These are phyloP conservation scores for Lasiommata megera DNA, from an alignment of 2,888 invertebrate genomes.

Conservation along the genomic window DNA sequence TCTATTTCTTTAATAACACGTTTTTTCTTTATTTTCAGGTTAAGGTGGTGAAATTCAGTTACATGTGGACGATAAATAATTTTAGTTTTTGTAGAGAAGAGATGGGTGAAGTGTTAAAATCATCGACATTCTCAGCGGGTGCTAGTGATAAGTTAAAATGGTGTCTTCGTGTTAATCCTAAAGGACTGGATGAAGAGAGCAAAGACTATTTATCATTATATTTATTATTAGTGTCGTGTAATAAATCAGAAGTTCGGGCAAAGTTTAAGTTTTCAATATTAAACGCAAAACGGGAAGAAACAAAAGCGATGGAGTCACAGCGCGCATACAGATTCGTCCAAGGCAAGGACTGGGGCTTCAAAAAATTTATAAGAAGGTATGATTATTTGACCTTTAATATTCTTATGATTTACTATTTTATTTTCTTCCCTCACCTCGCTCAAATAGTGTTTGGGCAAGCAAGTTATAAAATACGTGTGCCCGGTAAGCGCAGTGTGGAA, in stretches of 20 bases:
- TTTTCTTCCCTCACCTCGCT: no score
- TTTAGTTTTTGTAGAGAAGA: constrained; percentile 99
- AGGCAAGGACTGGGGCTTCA: constrained; percentile 99
- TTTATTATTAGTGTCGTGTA: constrained; percentile 99
- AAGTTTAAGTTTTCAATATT: constrained; percentile 99
- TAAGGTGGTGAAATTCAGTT: constrained; percentile 99
- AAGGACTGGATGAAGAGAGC: constrained; percentile 99
- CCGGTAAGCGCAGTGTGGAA: background rate
- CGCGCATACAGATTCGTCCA: constrained; percentile 99
- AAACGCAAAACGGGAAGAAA: constrained; percentile 99
- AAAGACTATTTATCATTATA: constrained; percentile 99
- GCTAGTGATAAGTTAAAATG: constrained; percentile 99
- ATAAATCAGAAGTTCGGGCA: constrained; percentile 99
- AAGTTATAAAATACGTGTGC: background rate
- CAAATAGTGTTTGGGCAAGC: no score
- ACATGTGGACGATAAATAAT: constrained; percentile 99
- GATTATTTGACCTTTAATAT: no score
- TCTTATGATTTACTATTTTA: no score
- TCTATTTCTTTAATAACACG: background rate
- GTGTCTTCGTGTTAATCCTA: constrained; percentile 99
- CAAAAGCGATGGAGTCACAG: constrained; percentile 99
- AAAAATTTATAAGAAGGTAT: constrained; percentile 96
- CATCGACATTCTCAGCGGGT: constrained; percentile 99
- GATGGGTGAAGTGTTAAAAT: constrained; percentile 99
- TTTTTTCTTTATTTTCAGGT: constrained; percentile 85